Percentiles rank a stretch among this genome's conserved stretches.
Evolutionary conservation across 2,797 vertebrate genomes (phyloP).

Genomic region (Balearica regulorum): DNA sequence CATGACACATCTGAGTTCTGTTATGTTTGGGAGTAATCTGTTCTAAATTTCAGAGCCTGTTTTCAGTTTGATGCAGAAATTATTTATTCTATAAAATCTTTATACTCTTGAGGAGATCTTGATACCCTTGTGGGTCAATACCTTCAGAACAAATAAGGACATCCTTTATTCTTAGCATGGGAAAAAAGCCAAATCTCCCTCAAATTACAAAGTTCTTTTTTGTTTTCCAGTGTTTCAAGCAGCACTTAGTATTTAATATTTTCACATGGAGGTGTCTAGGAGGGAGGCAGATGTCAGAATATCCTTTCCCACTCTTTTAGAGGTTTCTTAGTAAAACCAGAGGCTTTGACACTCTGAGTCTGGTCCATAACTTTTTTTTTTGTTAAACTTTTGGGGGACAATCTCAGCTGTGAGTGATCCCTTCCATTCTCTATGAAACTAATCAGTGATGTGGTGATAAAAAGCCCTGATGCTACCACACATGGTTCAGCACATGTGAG

Average conservation of each 20-base stretch:
- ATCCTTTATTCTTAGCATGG: background rate
- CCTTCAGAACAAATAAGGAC: background rate
- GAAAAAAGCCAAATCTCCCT: background rate
- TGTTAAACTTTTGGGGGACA: background rate
- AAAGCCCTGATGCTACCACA: background rate
- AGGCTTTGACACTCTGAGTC: background rate
- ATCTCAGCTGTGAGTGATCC: background rate
- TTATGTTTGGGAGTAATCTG: background rate
- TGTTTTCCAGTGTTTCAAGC: background rate
- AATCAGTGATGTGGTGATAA: background rate
- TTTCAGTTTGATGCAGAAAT: background rate
- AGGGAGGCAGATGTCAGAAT: background rate
- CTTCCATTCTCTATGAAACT: background rate
- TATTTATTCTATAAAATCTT: background rate
- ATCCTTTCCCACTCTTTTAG: background rate
- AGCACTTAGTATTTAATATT: background rate
- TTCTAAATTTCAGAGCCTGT: background rate
- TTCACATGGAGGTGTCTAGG: background rate
- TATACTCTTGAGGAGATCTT: background rate
- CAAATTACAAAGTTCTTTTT: background rate
- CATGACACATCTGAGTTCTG: background rate
- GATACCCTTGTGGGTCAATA: background rate
- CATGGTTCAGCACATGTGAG: background rate
- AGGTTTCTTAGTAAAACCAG: background rate
- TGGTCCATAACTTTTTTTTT: background rate